Evolutionary conservation across 2,113 vertebrate genomes (phyloP).

Genomic region (Muscicapa adusta): DNA sequence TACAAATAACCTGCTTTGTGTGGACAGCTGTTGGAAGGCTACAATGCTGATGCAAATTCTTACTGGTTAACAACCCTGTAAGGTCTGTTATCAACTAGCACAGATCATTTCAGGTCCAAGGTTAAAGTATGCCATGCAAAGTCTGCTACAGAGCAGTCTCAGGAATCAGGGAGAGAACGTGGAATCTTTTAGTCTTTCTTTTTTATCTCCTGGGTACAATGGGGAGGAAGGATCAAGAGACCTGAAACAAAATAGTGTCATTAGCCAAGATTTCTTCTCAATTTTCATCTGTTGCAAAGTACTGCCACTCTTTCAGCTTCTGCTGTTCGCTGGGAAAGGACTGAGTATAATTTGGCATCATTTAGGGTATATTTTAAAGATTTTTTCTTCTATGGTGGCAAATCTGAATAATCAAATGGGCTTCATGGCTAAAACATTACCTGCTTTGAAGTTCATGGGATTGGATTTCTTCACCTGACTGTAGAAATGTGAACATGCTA

Average conservation of each 20-base stretch:
- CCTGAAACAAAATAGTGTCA: background rate
- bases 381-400: background rate
- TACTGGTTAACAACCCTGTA: background rate
- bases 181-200: background rate
- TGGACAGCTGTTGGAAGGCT: background rate
- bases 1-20: background rate
- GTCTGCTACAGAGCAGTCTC: background rate
- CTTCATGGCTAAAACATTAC: background rate
- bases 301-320: background rate
- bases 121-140: background rate
- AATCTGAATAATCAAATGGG: background rate
- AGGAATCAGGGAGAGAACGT: background rate
- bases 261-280: background rate
- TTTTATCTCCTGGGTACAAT: background rate
- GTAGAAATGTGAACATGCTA: background rate
- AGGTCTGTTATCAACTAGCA: background rate
- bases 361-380: background rate
- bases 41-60: background rate
- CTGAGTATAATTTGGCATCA: background rate
- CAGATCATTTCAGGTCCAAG: background rate
- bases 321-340: background rate
- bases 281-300: background rate
- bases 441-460: background rate
- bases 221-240: background rate
- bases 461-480: background rate